Conservation (phyloP, 2,113 vertebrate genomes). For the Rhombomys opimus region DNA sequence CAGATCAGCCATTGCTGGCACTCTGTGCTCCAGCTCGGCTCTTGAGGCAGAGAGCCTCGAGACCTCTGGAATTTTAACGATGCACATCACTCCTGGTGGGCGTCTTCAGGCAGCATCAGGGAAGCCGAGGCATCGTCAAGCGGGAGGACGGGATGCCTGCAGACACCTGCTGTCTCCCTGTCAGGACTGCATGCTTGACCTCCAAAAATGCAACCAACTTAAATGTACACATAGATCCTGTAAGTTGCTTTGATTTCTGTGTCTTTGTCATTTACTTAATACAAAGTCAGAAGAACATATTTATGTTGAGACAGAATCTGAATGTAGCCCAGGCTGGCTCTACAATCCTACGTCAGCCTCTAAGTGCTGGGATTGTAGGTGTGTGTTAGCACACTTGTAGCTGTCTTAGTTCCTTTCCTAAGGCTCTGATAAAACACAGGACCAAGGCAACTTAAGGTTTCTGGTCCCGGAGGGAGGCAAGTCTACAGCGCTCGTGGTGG, state of each 20-base stretch:
- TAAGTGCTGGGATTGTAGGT: background rate
- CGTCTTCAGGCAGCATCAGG: background rate
- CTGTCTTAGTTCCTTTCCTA: background rate
- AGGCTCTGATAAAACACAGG: background rate
- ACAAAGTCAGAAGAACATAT: background rate
- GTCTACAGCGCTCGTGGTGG: background rate
- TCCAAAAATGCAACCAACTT: background rate
- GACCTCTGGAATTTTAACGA: background rate
- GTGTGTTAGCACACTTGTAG: background rate
- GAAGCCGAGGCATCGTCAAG: background rate
- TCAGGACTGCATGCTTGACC: background rate
- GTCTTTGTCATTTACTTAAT: constrained; percentile 15
- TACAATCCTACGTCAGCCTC: background rate
- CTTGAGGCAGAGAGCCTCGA: background rate
- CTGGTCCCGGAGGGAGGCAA: background rate
- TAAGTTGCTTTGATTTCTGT: background rate
- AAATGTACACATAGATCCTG: background rate
- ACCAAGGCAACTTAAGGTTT: background rate
- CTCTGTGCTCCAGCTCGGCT: background rate
- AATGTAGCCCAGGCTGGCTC: background rate
- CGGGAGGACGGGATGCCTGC: background rate
- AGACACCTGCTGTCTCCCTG: background rate
- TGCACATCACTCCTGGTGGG: background rate
- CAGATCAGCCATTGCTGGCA: background rate
- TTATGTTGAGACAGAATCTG: background rate